Evolutionary conservation across 1,140 invertebrate species (phyloP), one percentile per base, ranked within the genome.

Genomic region (Drosophila saltans): DNA sequence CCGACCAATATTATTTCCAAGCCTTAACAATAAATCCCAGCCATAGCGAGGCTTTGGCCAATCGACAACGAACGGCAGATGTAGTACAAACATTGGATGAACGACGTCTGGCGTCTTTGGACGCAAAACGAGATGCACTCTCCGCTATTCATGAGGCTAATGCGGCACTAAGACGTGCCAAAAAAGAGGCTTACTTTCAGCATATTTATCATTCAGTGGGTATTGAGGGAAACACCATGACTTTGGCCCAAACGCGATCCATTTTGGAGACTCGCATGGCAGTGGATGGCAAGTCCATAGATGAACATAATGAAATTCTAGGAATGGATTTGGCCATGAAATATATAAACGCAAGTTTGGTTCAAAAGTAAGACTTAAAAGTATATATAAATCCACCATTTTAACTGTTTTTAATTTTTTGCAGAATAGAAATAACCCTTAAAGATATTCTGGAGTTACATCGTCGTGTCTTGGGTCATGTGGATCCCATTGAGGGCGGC

Each of bases 121-220:
- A 99, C 88, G 94, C 95, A 43, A 99, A 99, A 93, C 93, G 97
- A 57, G 95, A 97, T 89, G 93, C 95, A 30, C 93, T 99, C 16
- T 95, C 96, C 24, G 94, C 95, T 16, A 96, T 98, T 75, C 97
- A 98, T 55, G 95, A 97, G 72, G 94, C 95, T 41, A 95, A 96
- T 92, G 93, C 95, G 2, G 96, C 97, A 9, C 93, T 99, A 63
- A 94, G 96, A 71, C 94, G 97, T 77, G 96, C 97, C 1, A 99
- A 98, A 90, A 97, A 97, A 89, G 97, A 99, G 92, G 97, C 97
- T 11, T 99, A 98, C 92, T 98, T 98, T 91, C 96, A 97, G 88
- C 97, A 99, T 92, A 98, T 99, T 67, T 99, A 99, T 93, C 98
- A 99, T 88, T 99, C 98, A 2, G 98, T 98, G 64, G 98, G 97